Conservation (phyloP, 2,113 vertebrate genomes). For the Pongo pygmaeus region DNA sequence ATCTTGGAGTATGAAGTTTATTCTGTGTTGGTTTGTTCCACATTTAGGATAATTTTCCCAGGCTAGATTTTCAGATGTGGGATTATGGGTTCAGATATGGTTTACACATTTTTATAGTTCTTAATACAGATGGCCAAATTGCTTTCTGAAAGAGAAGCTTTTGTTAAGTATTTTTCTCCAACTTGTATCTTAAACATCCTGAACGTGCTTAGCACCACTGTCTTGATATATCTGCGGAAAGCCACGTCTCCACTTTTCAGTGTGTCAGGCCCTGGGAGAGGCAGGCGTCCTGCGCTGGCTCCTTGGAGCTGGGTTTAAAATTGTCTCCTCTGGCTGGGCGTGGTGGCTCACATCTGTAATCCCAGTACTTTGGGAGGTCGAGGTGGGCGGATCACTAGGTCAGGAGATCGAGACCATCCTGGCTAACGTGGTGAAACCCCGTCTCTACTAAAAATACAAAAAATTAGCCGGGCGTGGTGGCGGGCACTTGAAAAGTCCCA, state of each 20-base stretch:
- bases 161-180: conserved; percentile 20
- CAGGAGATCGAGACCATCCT: too few relatives aligned
- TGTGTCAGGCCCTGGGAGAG: neutral
- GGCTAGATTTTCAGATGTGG: neutral
- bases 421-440: too few relatives aligned
- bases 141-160: conserved; percentile 33
- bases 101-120: neutral
- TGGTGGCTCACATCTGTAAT: too few relatives aligned
- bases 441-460: too few relatives aligned
- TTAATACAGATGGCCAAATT: neutral
- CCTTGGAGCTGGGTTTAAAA: neutral
- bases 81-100: neutral
- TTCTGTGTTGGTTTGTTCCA: neutral
- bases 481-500: too few relatives aligned
- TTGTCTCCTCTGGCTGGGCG: neutral
- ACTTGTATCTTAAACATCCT: neutral
- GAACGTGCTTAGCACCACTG: neutral
- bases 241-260: neutral
- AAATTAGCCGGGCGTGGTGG: too few relatives aligned
- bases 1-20: neutral
- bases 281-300: neutral
- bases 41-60: neutral
- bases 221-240: neutral
- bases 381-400: too few relatives aligned
- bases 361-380: too few relatives aligned